Base-by-base conservation (phyloP, 2,888 invertebrate species). In the Dryococelus australis region DNA sequence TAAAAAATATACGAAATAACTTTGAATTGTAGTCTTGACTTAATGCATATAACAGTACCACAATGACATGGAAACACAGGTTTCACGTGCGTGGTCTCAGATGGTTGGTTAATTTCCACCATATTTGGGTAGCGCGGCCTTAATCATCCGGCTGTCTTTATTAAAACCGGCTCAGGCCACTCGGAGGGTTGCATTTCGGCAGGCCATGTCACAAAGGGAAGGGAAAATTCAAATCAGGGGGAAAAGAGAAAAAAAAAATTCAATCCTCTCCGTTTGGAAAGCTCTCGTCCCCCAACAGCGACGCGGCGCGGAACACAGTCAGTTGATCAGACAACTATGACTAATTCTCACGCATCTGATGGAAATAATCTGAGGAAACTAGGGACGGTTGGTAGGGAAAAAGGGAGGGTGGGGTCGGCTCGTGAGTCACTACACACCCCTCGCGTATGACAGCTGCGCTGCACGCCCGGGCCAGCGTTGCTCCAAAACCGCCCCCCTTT, bases 331-430 rank as follows among this genome's bases (percentile, higher is more conserved):
- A 65, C 65, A 65, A 65, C 65, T 65, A 65, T 65, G 65, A 65
- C 65, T 65, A 65, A 65, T 65, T 65, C 65, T 65, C 65, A 65
- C 65, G 65, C 65, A 65, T 65, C 65, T 16, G 65, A 65, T 65
- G 65, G 65, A 65, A 65, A 65, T 65, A 65, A 65, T 65, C 65
- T 65, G 65, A 65, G 65, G 65, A 65, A 65, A 65, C 16, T 8
- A 6, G 20, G 65, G 20, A 65, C 10, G n/a, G n/a, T n/a, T n/a
- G n/a, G n/a, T n/a, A n/a, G n/a, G n/a, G n/a, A n/a, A n/a, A n/a
- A n/a, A n/a, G n/a, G 65, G 65, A 20, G 65, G 24, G 65, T 20
- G 65, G 65, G 65, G 65, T 65, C 20, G 16, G 65, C 65, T 65
- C 65, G 65, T 65, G 65, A 65, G 65, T 65, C 65, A 65, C 65